Percentiles rank a stretch among this genome's conserved stretches.
Conservation (phyloP, 2,888 invertebrate genomes). For the Tethea ocularis region DNA sequence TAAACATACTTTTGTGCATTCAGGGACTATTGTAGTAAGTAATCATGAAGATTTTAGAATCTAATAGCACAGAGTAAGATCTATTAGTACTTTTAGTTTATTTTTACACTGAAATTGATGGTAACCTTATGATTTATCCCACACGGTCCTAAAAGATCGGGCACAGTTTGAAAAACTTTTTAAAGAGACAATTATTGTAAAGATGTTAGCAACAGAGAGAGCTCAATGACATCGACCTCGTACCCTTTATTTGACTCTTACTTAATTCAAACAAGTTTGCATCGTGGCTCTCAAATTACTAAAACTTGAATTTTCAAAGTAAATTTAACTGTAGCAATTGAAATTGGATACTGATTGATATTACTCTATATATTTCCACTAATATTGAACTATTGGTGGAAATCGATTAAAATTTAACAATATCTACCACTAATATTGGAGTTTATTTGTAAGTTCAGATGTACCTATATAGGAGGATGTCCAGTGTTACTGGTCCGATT, state of each 20-base stretch:
- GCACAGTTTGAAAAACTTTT: background rate
- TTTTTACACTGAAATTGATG: too few relatives aligned
- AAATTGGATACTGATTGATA: background rate
- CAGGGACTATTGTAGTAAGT: too few relatives aligned
- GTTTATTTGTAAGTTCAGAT: too few relatives aligned
- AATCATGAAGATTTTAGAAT: too few relatives aligned
- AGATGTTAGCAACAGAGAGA: slow-evolving; percentile 13
- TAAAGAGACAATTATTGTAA: background rate
- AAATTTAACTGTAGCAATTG: background rate
- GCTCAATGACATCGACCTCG: slow-evolving; percentile 22
- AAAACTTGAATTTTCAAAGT: slow-evolving; percentile 5
- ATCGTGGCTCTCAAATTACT: slow-evolving; percentile 19
- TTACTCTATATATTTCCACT: background rate
- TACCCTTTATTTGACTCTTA: slow-evolving; percentile 31
- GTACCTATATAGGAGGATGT: too few relatives aligned
- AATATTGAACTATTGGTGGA: too few relatives aligned
- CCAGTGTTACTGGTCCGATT: too few relatives aligned
- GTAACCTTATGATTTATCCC: background rate
- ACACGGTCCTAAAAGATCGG: background rate
- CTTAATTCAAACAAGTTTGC: slow-evolving; percentile 31
- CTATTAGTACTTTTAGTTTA: too few relatives aligned
- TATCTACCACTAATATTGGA: too few relatives aligned
- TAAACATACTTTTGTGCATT: too few relatives aligned
- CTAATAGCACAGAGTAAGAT: too few relatives aligned
- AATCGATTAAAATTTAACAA: background rate